Evolutionary conservation across 2,113 vertebrate species (phyloP).

Genomic region (Corythaixoides concolor): DNA sequence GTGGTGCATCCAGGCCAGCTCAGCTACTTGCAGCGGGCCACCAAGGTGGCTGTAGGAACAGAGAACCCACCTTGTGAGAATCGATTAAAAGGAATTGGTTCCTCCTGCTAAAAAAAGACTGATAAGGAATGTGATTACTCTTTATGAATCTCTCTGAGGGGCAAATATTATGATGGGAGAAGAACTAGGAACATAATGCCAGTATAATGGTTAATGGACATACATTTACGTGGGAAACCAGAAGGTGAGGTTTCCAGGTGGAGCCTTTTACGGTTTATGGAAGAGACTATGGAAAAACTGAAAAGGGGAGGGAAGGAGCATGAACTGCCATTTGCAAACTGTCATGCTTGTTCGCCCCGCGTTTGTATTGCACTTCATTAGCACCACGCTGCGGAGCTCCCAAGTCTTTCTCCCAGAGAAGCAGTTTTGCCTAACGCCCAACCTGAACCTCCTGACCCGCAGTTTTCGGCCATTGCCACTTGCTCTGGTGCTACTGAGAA

Average conservation of each 20-base stretch:
- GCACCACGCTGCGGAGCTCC: not conserved
- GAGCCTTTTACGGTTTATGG: not conserved
- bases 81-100: not conserved
- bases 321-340: not conserved
- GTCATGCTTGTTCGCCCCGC: not conserved
- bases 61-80: not conserved
- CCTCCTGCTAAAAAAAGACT: not conserved
- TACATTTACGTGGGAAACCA: not conserved
- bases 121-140: not conserved
- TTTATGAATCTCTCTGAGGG: not conserved
- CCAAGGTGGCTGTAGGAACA: not conserved
- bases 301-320: not conserved
- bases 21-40: rapidly evolving
- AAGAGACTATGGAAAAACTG: not conserved
- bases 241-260: not conserved
- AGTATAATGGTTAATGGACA: rapidly evolving
- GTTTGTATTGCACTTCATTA: not conserved
- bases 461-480: not conserved
- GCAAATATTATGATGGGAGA: not conserved
- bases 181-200: not conserved
- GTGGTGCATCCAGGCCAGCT: not conserved
- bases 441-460: not conserved
- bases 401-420: not conserved
- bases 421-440: not conserved
- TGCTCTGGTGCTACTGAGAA: not conserved